Conservation (phyloP, 1,140 invertebrate species). For the Procambarus clarkii region DNA sequence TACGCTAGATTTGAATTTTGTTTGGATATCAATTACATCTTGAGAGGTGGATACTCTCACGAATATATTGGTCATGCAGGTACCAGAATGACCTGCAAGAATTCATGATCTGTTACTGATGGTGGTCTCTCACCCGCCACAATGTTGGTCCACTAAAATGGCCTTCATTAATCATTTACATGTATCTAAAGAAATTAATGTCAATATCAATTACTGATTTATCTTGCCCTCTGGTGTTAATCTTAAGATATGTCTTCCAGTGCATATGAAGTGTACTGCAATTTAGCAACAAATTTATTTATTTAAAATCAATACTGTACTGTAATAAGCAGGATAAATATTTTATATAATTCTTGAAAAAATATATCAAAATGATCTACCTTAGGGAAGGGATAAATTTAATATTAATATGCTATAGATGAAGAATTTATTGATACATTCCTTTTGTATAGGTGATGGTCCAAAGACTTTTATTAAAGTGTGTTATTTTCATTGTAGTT, state of each 20-base stretch:
- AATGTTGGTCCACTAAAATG: not conserved
- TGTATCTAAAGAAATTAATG: not conserved
- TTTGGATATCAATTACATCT: too few relatives aligned
- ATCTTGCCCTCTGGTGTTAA: not conserved
- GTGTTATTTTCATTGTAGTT: not conserved
- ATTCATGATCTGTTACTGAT: not conserved
- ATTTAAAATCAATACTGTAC: not conserved
- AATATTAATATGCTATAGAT: not conserved
- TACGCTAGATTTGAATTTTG: too few relatives aligned
- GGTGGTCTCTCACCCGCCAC: not conserved
- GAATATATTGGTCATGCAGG: not conserved
- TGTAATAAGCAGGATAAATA: not conserved
- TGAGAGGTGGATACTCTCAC: not conserved
- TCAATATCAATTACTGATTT: not conserved
- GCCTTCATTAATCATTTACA: not conserved
- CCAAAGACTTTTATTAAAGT: not conserved
- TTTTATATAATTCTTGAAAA: not conserved
- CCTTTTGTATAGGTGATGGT: not conserved
- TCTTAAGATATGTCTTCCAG: not conserved
- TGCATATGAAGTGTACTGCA: not conserved
- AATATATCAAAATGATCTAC: not conserved
- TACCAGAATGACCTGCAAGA: not conserved
- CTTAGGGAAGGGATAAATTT: not conserved
- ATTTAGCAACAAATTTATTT: not conserved
- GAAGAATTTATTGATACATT: not conserved